Evolutionary conservation across 2,113 vertebrate genomes (phyloP).

Genomic region (Meriones unguiculatus): DNA sequence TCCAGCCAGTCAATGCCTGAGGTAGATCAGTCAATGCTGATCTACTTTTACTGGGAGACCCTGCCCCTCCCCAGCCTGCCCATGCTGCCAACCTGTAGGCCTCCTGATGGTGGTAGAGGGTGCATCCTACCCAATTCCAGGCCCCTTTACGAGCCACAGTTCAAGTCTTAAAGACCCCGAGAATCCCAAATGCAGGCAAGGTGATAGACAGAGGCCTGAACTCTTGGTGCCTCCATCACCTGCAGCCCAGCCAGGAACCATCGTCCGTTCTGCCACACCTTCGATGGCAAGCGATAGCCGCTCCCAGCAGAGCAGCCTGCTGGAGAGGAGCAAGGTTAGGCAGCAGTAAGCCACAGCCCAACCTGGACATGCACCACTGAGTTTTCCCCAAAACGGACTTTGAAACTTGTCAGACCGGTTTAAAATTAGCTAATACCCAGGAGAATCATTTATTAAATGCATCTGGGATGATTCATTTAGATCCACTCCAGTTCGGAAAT

Average conservation of each 20-base stretch:
- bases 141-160: not conserved
- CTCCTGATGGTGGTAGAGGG: not conserved
- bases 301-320: not conserved
- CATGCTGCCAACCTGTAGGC: not conserved
- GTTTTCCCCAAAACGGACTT: slow-evolving; percentile 66
- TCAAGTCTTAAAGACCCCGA: not conserved
- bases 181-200: not conserved
- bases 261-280: not conserved
- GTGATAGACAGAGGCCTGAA: not conserved
- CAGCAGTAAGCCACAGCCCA: slow-evolving; percentile 11
- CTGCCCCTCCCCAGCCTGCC: not conserved
- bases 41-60: not conserved
- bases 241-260: not conserved
- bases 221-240: not conserved
- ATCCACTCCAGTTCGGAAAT: slow-evolving; percentile 70
- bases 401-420: slow-evolving; percentile 83
- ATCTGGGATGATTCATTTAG: slow-evolving; percentile 76
- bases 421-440: slow-evolving; percentile 74
- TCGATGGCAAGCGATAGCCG: slow-evolving; percentile 25
- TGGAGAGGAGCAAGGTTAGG: not conserved
- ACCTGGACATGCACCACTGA: slow-evolving; percentile 55
- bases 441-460: slow-evolving; percentile 80
- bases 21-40: not conserved
- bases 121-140: not conserved
- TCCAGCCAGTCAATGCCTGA: not conserved